These are phyloP conservation scores for Ia io DNA, from an alignment of 2,113 vertebrate species.

Conservation along the genomic window DNA sequence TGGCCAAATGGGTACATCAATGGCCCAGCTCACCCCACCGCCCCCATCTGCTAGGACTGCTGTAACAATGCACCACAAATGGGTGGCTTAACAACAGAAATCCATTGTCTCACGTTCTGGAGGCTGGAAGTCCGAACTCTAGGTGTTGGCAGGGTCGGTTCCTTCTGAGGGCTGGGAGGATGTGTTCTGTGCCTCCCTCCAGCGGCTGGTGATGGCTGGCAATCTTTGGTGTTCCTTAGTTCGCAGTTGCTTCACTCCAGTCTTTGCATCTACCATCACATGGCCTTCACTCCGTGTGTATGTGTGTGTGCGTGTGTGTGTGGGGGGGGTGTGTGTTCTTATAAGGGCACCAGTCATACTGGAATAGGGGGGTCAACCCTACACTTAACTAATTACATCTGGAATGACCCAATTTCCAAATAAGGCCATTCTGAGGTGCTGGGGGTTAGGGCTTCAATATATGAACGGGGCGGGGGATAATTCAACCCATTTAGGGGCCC, in stretches of 20 bases:
- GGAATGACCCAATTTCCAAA: neutral
- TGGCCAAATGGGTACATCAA: rapidly evolving
- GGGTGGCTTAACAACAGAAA: neutral
- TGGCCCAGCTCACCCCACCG: rapidly evolving
- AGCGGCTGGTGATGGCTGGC: neutral
- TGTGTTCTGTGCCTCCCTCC: neutral
- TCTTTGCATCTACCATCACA: too few relatives aligned
- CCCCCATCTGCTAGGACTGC: too few relatives aligned
- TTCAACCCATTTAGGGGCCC: neutral
- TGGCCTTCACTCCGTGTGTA: neutral
- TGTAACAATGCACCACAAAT: neutral
- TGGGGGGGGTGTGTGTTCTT: neutral
- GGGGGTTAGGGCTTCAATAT: neutral
- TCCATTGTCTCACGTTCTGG: too few relatives aligned
- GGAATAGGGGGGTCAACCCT: neutral
- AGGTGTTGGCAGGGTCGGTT: rapidly evolving
- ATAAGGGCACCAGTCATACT: neutral
- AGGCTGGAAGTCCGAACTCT: neutral
- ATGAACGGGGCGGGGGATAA: too few relatives aligned
- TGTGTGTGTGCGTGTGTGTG: neutral
- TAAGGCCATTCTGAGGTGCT: neutral
- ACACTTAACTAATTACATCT: neutral
- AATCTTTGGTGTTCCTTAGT: rapidly evolving
- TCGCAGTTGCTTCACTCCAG: rapidly evolving
- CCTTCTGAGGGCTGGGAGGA: too few relatives aligned